These are phyloP conservation scores for Scaptodrosophila lebanonensis DNA, from an alignment of 1,140 invertebrate species.

Conservation along the genomic window DNA sequence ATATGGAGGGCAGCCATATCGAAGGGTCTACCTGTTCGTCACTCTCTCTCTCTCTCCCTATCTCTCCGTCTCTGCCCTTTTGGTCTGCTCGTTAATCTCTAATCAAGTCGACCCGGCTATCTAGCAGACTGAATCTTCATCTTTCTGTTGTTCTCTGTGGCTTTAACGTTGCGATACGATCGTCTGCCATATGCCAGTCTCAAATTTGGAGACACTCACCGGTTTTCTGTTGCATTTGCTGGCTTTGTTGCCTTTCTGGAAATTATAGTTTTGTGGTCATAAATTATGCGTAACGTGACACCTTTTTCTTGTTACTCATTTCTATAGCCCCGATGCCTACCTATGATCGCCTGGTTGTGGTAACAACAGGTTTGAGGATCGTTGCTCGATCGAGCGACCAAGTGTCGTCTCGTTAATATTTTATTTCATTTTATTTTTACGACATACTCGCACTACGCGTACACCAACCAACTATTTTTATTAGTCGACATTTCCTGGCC, in stretches of 20 bases:
- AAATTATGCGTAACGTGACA: slow-evolving; percentile 77
- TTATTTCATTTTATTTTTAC: slow-evolving; percentile 45
- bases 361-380: not conserved
- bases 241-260: slow-evolving; percentile 32
- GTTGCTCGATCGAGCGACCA: slow-evolving; percentile 10
- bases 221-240: not conserved
- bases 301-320: slow-evolving; percentile 59
- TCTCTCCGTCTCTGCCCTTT: slow-evolving; percentile 7
- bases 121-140: too few relatives aligned
- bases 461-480: too few relatives aligned
- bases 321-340: not conserved
- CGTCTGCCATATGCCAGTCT: slow-evolving; percentile 10
- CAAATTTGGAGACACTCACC: not conserved
- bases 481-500: slow-evolving; percentile 17
- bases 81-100: slow-evolving; percentile 36
- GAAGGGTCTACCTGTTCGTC: slow-evolving; percentile 29
- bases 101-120: slow-evolving; percentile 43
- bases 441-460: slow-evolving; percentile 15
- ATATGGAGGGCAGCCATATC: slow-evolving; percentile 25
- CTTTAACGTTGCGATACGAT: not conserved
- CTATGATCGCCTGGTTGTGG: not conserved
- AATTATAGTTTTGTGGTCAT: slow-evolving; percentile 63
- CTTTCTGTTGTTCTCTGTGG: too few relatives aligned
- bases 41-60: not conserved
- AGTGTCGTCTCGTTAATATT: slow-evolving; percentile 64